Conservation (phyloP, 1,140 invertebrate genomes). For the Drosophila tristis region DNA sequence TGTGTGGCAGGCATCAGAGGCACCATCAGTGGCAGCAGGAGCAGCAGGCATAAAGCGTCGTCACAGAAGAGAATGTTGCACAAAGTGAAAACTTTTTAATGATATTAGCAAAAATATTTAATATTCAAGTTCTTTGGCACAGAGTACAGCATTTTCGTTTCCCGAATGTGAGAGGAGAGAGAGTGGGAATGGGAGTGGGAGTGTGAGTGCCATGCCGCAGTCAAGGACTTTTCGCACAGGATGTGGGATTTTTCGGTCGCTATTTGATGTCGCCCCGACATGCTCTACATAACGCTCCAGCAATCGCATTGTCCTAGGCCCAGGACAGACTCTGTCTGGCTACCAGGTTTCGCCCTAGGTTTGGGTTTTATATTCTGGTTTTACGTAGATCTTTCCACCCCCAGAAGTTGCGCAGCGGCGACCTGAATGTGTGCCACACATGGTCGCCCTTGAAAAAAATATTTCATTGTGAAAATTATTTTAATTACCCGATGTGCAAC, state of each 20-base stretch:
- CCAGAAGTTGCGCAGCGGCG: slow-evolving; percentile 5
- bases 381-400: slow-evolving; percentile 52
- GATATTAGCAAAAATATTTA: slow-evolving; percentile 70
- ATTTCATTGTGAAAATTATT: slow-evolving; percentile 74
- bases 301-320: slow-evolving; percentile 28
- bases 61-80: slow-evolving; percentile 43
- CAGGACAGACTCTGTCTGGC: too few relatives aligned
- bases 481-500: slow-evolving; percentile 68
- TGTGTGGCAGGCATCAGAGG: slow-evolving; percentile 24
- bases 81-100: slow-evolving; percentile 77
- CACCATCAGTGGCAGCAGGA: slow-evolving; percentile 3
- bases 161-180: too few relatives aligned
- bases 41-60: slow-evolving; percentile 36
- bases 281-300: slow-evolving; percentile 57
- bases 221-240: slow-evolving; percentile 60
- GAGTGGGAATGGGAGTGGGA: too few relatives aligned
- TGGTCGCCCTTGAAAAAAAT: slow-evolving; percentile 75
- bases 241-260: slow-evolving; percentile 56
- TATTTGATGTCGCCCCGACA: slow-evolving; percentile 51
- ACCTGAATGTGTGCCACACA: slow-evolving; percentile 65
- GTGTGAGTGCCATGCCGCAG: slow-evolving; percentile 15
- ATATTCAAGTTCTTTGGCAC: slow-evolving; percentile 45
- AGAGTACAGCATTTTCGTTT: neutral
- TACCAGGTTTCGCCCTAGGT: neutral
- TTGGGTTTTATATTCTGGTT: slow-evolving; percentile 5